A percentile compares a stretch with the other conserved stretches of the same genome.
Conservation (phyloP, 2,113 vertebrate species). For the Leuciscus idus region DNA sequence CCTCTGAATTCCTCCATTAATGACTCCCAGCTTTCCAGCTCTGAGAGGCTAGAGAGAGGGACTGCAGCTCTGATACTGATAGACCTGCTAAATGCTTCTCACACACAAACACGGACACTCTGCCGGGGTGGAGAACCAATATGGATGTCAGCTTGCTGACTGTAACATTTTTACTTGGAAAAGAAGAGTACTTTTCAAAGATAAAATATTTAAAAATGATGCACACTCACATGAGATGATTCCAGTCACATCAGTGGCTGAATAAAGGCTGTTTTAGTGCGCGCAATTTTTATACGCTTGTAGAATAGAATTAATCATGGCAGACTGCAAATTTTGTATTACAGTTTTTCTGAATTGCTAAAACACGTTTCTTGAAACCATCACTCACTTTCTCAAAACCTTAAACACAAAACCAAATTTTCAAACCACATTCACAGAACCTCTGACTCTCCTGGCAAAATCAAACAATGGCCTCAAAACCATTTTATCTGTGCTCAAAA, state of each 20-base stretch:
- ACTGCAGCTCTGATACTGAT: conserved; percentile 36
- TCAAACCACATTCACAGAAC: no score
- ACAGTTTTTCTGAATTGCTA: no score
- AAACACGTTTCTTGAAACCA: no score
- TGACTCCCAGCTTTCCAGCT: conserved; percentile 58
- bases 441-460: no score
- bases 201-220: background rate
- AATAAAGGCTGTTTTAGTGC: background rate
- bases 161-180: background rate
- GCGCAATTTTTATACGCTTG: no score
- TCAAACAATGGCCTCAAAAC: no score
- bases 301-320: no score
- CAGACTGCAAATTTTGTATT: no score
- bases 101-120: background rate
- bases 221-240: background rate
- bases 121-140: background rate
- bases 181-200: background rate
- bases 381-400: no score
- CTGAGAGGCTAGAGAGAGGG: conserved; percentile 39
- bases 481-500: no score
- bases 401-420: no score
- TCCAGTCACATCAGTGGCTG: background rate
- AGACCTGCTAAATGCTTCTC: conserved; percentile 32
- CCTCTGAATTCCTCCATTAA: conserved; percentile 60
- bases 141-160: background rate